Conservation (phyloP, 2,797 vertebrate species). For the Dallia pectoralis region DNA sequence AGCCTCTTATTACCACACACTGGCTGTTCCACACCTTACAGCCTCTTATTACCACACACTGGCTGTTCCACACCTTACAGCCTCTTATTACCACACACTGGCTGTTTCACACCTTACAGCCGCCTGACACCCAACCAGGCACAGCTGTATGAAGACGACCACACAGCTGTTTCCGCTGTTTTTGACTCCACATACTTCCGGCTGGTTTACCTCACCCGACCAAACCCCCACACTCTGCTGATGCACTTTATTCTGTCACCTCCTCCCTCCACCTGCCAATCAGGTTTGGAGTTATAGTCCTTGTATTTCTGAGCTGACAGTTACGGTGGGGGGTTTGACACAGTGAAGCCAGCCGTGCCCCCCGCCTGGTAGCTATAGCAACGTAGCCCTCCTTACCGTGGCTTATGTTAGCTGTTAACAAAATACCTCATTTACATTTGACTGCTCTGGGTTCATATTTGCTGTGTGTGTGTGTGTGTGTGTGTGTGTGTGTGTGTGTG, state of each 20-base stretch:
- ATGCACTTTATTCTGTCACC: no score
- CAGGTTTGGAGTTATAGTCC: slow-evolving; percentile 54
- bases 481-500: slow-evolving; percentile 26
- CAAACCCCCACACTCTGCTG: slow-evolving; percentile 4
- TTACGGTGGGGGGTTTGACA: slow-evolving; percentile 53
- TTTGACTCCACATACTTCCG: no score
- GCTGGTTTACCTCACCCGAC: neutral
- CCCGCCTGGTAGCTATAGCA: slow-evolving; percentile 66
- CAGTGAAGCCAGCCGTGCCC: slow-evolving; percentile 65
- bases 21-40: no score
- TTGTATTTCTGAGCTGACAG: slow-evolving; percentile 55
- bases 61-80: no score
- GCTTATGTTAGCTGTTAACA: slow-evolving; percentile 69
- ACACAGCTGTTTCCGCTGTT: no score
- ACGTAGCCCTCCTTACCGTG: slow-evolving; percentile 59
- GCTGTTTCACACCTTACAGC: no score
- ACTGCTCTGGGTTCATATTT: slow-evolving; percentile 58
- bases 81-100: no score
- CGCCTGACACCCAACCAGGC: no score
- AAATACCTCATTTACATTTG: slow-evolving; percentile 71
- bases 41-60: no score
- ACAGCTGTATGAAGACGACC: no score
- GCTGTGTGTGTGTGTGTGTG: no score
- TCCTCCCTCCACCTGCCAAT: slow-evolving; percentile 31
- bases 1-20: no score